Evolutionary conservation across 2,113 vertebrate species (phyloP).

Genomic region (Excalfactoria chinensis): DNA sequence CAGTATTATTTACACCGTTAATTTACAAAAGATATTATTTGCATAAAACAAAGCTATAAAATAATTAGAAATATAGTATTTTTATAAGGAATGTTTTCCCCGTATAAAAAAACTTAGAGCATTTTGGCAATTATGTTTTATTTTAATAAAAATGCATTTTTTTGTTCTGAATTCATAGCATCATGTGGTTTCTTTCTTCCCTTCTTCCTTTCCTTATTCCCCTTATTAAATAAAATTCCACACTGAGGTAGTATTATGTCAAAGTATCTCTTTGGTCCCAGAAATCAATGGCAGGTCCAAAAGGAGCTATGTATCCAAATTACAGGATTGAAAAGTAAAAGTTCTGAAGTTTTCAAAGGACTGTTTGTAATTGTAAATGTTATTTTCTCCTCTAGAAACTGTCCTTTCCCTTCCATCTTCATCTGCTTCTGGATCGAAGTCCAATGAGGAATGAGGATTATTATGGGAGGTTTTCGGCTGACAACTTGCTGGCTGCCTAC

Average conservation of each 20-base stretch:
- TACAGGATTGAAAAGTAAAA: conserved; percentile 72
- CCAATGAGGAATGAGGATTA: conserved; percentile 77
- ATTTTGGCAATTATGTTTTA: conserved; percentile 79
- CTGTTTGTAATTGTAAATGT: conserved; percentile 75
- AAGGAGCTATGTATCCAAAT: conserved; percentile 81
- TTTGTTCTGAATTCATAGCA: conserved; percentile 69
- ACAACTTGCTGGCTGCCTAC: conserved; percentile 52
- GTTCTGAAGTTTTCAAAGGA: conserved; percentile 82
- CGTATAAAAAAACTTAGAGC: conserved; percentile 69
- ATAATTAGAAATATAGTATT: conserved; percentile 79
- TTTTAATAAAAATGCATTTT: conserved; percentile 82
- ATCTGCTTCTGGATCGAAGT: conserved; percentile 79
- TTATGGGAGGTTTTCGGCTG: conserved; percentile 72
- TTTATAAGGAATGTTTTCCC: conserved; percentile 71
- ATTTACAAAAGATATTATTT: conserved; percentile 86
- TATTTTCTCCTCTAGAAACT: conserved; percentile 73
- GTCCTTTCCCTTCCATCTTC: conserved; percentile 70
- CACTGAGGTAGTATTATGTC: conserved; percentile 93
- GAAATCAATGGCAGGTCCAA: conserved; percentile 27
- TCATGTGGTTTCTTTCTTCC: conserved; percentile 51
- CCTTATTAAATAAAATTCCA: conserved; percentile 81
- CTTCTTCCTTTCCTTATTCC: conserved; percentile 40
- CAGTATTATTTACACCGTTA: conserved; percentile 87
- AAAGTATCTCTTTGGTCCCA: conserved; percentile 72
- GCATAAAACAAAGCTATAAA: conserved; percentile 80